Base-by-base conservation (phyloP, 92 coral and sea anemone genomes). In the Galaxea fascicularis region DNA sequence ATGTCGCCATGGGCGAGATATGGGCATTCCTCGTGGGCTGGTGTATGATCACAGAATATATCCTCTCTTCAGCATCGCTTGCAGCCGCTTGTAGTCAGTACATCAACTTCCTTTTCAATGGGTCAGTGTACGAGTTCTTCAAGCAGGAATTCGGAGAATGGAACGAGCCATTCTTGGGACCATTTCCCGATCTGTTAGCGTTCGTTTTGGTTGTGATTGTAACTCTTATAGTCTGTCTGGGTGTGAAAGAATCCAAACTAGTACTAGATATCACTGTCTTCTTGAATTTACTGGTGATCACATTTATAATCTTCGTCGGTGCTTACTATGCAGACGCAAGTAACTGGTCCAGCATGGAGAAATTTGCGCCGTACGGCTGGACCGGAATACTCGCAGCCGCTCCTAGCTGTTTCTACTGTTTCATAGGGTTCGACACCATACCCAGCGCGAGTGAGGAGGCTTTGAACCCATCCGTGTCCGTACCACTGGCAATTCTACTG, bases 21-120 rank as follows among this genome's bases (percentile, higher is more conserved):
- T 93, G 92, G 87, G 98, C 97, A 0, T 95, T 95, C 59, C 21
- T 93, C 10, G 80, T 89, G 0, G 98, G 98, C 20, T 95, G 98
- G 98, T 86, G 92, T 62, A 85, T 95, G 88, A 41, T 94, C 4
- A 86, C 93, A 0, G 98, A 95, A 52, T 95, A 89, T 31, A 22
- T 93, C n/a, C 83, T 95, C 25, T 69, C 83, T 20, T 89, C 90
- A 7, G 94, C 98, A 9, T 90, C 97, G 4, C 85, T 91, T 68
- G 98, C 98, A 24, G 35, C 87, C 20, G 95, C 94, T 0, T 95
- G 97, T 44, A 90, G 92, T 27, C 87, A 88, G 77, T 94, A 92
- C 74, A 87, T 95, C 22, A 85, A 95, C 69, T 93, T 95, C 22
- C 85, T 95, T 0, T 71, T 80, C 63, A 81, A 83, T 11, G 96